Conservation (phyloP, 64 coral and sea anemone species). For the Anthopleura sola region DNA sequence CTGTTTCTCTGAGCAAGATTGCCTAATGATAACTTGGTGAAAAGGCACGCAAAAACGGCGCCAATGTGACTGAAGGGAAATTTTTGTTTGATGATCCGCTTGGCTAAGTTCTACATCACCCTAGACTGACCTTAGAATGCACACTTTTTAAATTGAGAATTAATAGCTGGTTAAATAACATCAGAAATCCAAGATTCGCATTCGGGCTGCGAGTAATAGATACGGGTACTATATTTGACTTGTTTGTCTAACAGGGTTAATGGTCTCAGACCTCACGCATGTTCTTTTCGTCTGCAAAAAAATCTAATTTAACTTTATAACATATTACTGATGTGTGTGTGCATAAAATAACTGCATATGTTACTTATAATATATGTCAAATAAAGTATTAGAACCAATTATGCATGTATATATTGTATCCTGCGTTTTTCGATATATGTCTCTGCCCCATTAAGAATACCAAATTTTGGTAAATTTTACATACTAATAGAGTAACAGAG, state of each 20-base stretch:
- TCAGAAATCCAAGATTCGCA: background rate
- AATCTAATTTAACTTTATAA: background rate
- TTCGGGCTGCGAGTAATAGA: background rate
- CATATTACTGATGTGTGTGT: no score
- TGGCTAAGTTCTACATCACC: slow-evolving; percentile 3
- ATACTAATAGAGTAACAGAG: no score
- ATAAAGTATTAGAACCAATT: no score
- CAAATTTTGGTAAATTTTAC: no score
- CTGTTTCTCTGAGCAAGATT: background rate
- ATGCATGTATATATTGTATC: no score
- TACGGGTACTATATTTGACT: background rate
- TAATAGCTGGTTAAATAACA: slow-evolving; percentile 13
- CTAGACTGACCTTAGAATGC: background rate
- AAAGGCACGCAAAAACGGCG: background rate
- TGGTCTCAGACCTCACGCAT: background rate
- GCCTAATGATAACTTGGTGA: background rate
- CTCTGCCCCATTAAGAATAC: no score
- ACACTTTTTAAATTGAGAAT: background rate
- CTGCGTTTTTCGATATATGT: no score
- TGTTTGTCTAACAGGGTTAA: background rate
- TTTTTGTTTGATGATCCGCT: background rate
- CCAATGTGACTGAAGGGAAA: background rate
- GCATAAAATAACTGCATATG: no score
- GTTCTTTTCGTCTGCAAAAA: background rate
- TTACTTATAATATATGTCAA: no score